Percentiles rank a stretch among this genome's conserved stretches.
Conservation (phyloP, 2,888 invertebrate genomes). For the Gastrophysa polygoni region DNA sequence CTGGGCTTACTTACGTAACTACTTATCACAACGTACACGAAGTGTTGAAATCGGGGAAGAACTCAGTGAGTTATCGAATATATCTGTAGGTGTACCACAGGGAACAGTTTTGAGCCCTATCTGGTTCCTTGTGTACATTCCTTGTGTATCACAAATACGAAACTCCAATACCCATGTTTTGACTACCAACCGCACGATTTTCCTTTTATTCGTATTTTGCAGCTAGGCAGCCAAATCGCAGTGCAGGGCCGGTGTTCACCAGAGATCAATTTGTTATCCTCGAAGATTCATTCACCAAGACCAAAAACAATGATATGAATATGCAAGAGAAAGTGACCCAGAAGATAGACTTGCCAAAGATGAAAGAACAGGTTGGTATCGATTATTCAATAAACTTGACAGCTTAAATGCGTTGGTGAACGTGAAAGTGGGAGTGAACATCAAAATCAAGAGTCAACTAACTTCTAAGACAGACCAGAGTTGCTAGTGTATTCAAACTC, state of each 20-base stretch:
- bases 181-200: background rate
- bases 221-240: no score
- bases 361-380: no score
- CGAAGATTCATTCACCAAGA: no score
- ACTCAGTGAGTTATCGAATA: background rate
- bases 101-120: slow-evolving; percentile 12
- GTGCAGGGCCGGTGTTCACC: no score
- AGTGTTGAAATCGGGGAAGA: slow-evolving; percentile 2
- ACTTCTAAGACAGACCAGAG: background rate
- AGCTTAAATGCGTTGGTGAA: no score
- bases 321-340: no score
- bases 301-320: no score
- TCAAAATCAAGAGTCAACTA: no score
- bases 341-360: no score
- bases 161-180: background rate
- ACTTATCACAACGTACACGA: background rate
- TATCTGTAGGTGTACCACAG: slow-evolving; percentile 14
- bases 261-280: no score
- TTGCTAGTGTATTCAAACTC: background rate
- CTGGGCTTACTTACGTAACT: background rate
- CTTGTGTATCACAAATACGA: background rate
- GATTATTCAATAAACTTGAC: no score
- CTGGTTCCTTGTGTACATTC: slow-evolving; percentile 5
- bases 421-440: no score
- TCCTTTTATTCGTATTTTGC: background rate